Evolutionary conservation across 2,888 invertebrate genomes (phyloP), one percentile per base, ranked within the genome.

Genomic region (Drosophila mimetica): DNA sequence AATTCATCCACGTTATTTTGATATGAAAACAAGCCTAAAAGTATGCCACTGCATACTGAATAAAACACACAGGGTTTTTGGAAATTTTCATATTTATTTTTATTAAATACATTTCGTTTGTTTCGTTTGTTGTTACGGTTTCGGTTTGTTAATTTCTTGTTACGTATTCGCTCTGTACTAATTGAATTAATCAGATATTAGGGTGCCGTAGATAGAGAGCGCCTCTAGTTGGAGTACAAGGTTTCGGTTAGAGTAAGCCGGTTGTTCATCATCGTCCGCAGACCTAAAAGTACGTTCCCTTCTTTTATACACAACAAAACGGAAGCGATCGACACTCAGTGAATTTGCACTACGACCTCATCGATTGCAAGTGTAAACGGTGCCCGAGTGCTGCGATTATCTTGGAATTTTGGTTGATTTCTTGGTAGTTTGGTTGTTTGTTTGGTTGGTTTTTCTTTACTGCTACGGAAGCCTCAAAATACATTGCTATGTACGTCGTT

Each of bases 61-160:
- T n/a, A n/a, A 39, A 20, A 20, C 25, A 16, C 25, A 4, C 1
- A 11, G 11, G 0, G 16, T 36, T 47, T 52, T 63, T 46, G 20
- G 11, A 32, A 25, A 73, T 79, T 66, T 82, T 74, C 74, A 74
- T 69, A 55, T 63, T 69, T 85, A 87, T 69, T 79, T 87, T 82
- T 82, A 85, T 87, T 82, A 85, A 87, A 82, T 82, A 87, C 86
- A 87, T 82, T 87, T 82, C 71, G 83, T 79, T 80, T 54, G 67
- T 70, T 79, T 72, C 57, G 44, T 39, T 79, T 47, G 54, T 63
- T 73, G 48, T 82, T 77, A 61, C 52, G 60, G 79, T 77, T 79
- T 71, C 67, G 57, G 59, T 71, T 73, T 71, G 54, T 55, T 64
- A 46, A 39, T 66, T 74, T 60, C 64, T 63, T 75, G 37, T 65